Evolutionary conservation across 2,888 invertebrate genomes (phyloP).

Genomic region (Drosophila imparisetae): DNA sequence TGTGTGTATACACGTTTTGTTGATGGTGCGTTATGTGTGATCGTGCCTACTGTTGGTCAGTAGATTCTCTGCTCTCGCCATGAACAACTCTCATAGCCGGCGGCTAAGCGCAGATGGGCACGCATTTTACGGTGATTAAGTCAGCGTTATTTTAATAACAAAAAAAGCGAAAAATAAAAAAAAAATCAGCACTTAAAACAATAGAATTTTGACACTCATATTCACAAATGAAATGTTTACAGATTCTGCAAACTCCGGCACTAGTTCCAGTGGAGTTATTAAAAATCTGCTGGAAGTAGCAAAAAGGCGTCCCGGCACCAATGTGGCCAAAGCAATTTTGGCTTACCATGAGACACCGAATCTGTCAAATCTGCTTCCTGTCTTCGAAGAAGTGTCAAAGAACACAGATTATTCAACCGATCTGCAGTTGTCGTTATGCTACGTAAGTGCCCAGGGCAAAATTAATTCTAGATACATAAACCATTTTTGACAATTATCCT

Average conservation of each 20-base stretch:
- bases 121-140: conserved; percentile 57
- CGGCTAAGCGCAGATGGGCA: conserved; percentile 15
- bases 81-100: conserved; percentile 30
- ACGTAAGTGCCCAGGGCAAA: conserved; percentile 68
- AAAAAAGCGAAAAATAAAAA: background rate
- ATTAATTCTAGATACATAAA: background rate
- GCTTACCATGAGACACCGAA: conserved; percentile 65
- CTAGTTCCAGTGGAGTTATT: conserved; percentile 13
- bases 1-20: conserved; percentile 35
- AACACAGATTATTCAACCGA: conserved; percentile 79
- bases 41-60: conserved; percentile 30
- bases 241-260: conserved; percentile 16
- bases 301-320: conserved; percentile 73
- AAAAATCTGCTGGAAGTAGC: conserved; percentile 63
- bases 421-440: conserved; percentile 74
- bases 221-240: conserved; percentile 25
- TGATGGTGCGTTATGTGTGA: conserved; percentile 27
- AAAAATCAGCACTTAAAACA: background rate
- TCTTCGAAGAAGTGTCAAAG: conserved; percentile 81
- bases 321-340: conserved; percentile 74
- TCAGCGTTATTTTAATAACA: conserved; percentile 64
- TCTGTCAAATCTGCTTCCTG: conserved; percentile 67
- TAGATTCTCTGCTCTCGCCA: conserved; percentile 36
- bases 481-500: background rate
- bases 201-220: background rate